Evolutionary conservation across 2,888 invertebrate species (phyloP), one percentile per base, ranked within the genome.

Genomic region (Pollenia amentaria): DNA sequence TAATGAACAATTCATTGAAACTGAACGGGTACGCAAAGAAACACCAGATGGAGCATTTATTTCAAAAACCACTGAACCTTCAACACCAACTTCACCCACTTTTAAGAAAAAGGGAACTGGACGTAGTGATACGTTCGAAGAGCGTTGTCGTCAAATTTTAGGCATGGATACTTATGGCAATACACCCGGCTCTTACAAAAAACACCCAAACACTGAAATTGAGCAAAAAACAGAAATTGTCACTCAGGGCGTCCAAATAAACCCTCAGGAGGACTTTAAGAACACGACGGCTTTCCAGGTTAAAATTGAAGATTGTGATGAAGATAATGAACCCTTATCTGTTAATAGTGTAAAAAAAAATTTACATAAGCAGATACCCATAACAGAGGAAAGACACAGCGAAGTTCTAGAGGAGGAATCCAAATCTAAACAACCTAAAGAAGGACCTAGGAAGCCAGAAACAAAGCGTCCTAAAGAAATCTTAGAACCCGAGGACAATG

Each of bases 121-220:
- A 88, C 94, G 96, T 89, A 95, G 95, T 51, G 96, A 96, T 92
- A 96, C 96, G 1, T 96, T 96, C 88, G 96, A 96, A 91, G 96
- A 96, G 91, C 94, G 96, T 46, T 96, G 96, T 88, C 94, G 95
- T 51, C 95, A 96, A 90, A 96, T 96, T 89, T 93, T 96, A 53
- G 96, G 96, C 3, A 95, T 96, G 94, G 91, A 93, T 80, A 90
- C 89, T 55, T 91, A 92, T 85, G 92, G 92, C 7, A 91, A 92
- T 72, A 92, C 92, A 3, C 92, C 90, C 62, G 92, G 92, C 1
- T 89, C 72, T 16, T 92, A 88, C 51, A 88, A 80, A 9, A 85
- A 88, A 1, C 88, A 83, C 6, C 84, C 89, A 14, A 87, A 88
- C 4, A 81, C 62, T 0, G 90, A 89, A 18, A 65, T 80, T 0